Evolutionary conservation across 1,140 invertebrate genomes (phyloP), one percentile per base, ranked within the genome.

Genomic region (Trichonephila clavipes): DNA sequence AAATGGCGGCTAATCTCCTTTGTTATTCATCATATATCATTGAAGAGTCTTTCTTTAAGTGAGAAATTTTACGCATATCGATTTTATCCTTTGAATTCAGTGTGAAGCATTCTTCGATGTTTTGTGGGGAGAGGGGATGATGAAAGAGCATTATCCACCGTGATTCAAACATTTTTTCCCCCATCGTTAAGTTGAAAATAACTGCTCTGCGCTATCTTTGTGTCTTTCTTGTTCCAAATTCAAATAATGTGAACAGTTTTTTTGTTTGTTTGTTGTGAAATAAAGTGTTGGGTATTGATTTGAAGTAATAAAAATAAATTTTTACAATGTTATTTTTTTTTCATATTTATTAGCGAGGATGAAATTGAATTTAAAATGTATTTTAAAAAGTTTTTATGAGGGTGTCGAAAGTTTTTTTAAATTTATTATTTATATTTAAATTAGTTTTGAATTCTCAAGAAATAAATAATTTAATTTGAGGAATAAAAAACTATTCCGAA

Each of bases 51-150:
- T 83, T 83, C 82, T 58, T 19, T 21, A 28, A 83, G 44, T 59
- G 44, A 83, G 51, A 44, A 83, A 82, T 72, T 61, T 83, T 83
- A 91, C n/a, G 61, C 40, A n/a, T 91, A 83, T 91, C 90, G 90
- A 91, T 91, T 91, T 59, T 51, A 64, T 82, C 28, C 14, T 59
- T 59, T 19, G 44, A 51, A 83, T 19, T 40, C 82, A 28, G 82
- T 1, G 28, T 40, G 72, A 34, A 83, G 24, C n/a, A 77, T 77
- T 77, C 34, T 77, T 40, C 72, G 44, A 44, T n/a, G 44, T 51
- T 83, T 83, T 83, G 72, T 77, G 82, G 82, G 77, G 82, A 59
- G 18, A 64, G 82, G 82, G 51, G 51, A 59, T 62, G 64, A 87
- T 34, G 61, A 64, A 61, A 87, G 61, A 12, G 28, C 61, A 87